Percentiles rank a stretch among this genome's conserved stretches.
Evolutionary conservation across 2,888 invertebrate species (phyloP).

Genomic region (Hymenopus coronatus): DNA sequence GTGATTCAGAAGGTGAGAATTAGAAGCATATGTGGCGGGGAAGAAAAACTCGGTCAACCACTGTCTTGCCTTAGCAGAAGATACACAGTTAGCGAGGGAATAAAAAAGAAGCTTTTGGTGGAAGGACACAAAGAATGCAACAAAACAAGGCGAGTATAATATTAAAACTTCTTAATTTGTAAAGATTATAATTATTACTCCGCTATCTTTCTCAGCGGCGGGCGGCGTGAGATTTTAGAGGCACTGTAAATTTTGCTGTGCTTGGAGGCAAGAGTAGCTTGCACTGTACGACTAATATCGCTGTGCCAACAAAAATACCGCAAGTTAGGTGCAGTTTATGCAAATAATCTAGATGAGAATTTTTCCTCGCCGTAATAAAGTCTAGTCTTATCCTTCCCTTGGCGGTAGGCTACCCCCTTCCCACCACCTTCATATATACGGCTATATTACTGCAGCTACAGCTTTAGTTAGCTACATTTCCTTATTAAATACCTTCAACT

Average conservation of each 20-base stretch:
- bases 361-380: constrained; percentile 48
- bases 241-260: constrained; percentile 34
- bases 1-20: neutral
- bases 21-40: neutral
- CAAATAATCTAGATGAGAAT: constrained; percentile 52
- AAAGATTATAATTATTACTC: constrained; percentile 49
- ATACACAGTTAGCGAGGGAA: neutral
- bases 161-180: constrained; percentile 48
- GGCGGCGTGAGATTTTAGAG: constrained; percentile 40
- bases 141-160: constrained; percentile 20
- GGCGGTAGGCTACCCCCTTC: constrained; percentile 4
- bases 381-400: constrained; percentile 45
- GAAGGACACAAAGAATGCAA: neutral
- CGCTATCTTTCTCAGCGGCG: constrained; percentile 44
- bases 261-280: neutral
- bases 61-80: neutral
- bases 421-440: constrained; percentile 26
- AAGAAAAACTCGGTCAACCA: neutral
- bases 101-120: neutral
- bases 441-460: constrained; percentile 31
- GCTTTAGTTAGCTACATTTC: constrained; percentile 47
- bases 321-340: constrained; percentile 49
- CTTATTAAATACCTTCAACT: constrained; percentile 49
- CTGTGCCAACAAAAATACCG: constrained; percentile 38
- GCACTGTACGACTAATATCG: constrained; percentile 34